Base-by-base conservation (phyloP, 37 sponge, comb jelly and placozoan species). In the Chondrosia reniformis region DNA sequence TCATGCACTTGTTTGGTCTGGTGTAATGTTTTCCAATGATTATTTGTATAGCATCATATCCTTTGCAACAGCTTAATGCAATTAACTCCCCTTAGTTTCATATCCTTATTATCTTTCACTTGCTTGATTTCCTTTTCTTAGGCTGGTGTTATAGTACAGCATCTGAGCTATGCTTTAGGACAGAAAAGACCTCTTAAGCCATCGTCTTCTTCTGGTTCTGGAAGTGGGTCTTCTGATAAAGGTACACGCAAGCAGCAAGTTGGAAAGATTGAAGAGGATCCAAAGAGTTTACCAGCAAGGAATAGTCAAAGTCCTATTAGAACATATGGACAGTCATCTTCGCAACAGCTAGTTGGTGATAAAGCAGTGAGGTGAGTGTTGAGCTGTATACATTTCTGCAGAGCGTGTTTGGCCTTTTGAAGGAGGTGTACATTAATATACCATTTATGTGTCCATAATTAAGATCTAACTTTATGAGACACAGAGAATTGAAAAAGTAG, bases 61-160 rank as follows among this genome's bases (percentile, higher is more conserved):
- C n/a, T n/a, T n/a, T n/a, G n/a, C n/a, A n/a, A n/a, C n/a, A n/a
- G n/a, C n/a, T n/a, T n/a, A n/a, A n/a, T n/a, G n/a, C n/a, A n/a
- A n/a, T n/a, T n/a, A n/a, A n/a, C n/a, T n/a, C n/a, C n/a, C 65
- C 19, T 63, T 15, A 10, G 13, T 21, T 13, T 9, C 28, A 27
- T 63, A 10, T 24, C 27, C 28, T 32, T 63, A 31, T 34, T 62
- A 4, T 34, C n/a, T n/a, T n/a, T n/a, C 38, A 62, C 56, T 27
- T 1, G 0, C 32, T 43, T 42, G 0, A 39, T 63, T 32, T 40
- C 30, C 24, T 61, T 63, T 10, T 32, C 31, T 0, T 2, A 80
- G 80, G 80, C 69, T 65, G 43, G 42, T 6, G 52, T 28, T 2
- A 49, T 80, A 17, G 69, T 66, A 13, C 67, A 80, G n/a, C 46